Evolutionary conservation across 2,797 vertebrate species (phyloP), one percentile per base, ranked within the genome.

Genomic region (Chloroceryle amazona): DNA sequence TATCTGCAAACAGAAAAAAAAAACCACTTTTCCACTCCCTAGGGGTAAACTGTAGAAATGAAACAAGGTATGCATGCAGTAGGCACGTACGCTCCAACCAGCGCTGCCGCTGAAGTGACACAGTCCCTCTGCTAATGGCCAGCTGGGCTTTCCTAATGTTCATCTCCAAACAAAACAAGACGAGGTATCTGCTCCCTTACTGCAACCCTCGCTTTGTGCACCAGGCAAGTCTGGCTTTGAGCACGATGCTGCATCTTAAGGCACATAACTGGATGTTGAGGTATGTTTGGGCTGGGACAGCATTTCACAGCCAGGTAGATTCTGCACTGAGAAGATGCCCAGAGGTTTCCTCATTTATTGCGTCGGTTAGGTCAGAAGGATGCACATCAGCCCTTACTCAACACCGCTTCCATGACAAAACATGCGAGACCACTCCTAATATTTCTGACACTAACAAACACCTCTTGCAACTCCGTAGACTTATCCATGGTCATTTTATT

Each of bases 361-460:
- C 4, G 11, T 8, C 33, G 49, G 5, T 1, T 31, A 57, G 42
- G 28, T 13, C 35, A 52, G 25, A 42, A 49, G 57, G 49, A 49
- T 1, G 5, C 31, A 28, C 78, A 3, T 6, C 41, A 2, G 8
- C 54, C 55, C 29, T 31, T 26, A 2, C 2, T 29, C 49, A 11
- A 10, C 23, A 15, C 23, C 37, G 8, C 29, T 5, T 2, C 28
- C 14, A 4, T 0, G 1, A 31, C 78, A 49, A 9, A 49, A 7
- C 62, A 23, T 11, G 0, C 16, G 8, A 3, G 4, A 37, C 13
- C 4, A 3, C 18, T 39, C 57, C 10, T 1, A 1, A 1, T 6
- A 25, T 6, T n/a, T 42, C 63, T 46, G 10, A 13, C 88, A 8
- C 47, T 11, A 11, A 26, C 5, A 1, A 73, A 11, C 16, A 3